Evolutionary conservation across 2,888 invertebrate species (phyloP), one percentile per base, ranked within the genome.

Genomic region (Scrobipalpa costella): DNA sequence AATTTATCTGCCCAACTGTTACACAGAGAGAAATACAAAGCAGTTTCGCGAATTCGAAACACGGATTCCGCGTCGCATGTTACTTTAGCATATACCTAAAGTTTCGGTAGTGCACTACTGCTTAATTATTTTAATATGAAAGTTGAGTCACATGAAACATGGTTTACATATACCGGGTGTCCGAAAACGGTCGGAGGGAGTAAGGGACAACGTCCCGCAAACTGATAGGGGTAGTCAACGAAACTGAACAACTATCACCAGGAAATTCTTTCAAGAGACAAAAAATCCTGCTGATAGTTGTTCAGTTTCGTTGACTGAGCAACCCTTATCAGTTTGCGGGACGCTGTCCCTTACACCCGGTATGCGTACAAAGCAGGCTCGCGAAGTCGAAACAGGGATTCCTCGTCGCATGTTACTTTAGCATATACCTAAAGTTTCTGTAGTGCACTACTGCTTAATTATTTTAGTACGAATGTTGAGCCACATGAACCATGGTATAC

Each of bases 1-100:
- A 72, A 60, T 60, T 27, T 59, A 60, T 34, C 60, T 17, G 34
- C 8, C 33, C 49, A 33, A 47, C 49, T 60, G 60, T 34, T 60
- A 49, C 49, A 21, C 59, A 21, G 27, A 7, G 27, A 21, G 59
- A 55, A 27, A 34, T 21, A 52, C 19, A 21, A 19, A 52, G 50
- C 50, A 11, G 50, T 19, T n/a, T 7, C 13, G 50, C 27, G 21
- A 27, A 52, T 52, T 52, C 50, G 50, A 21, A 52, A 27, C 50
- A 52, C 50, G 50, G 21, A 52, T 50, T 50, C 19, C 11, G 50
- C 50, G 13, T 52, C 13, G 13, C 50, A 11, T 52, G 17, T 27
- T 21, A 8, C 9, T 21, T 19, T 50, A 19, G 19, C 50, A 50
- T 7, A 50, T 50, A n/a, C n/a, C n/a, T n/a, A 21, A 9, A 21